Base-by-base conservation (phyloP, 2,113 vertebrate species). In the Labrus mixtus region DNA sequence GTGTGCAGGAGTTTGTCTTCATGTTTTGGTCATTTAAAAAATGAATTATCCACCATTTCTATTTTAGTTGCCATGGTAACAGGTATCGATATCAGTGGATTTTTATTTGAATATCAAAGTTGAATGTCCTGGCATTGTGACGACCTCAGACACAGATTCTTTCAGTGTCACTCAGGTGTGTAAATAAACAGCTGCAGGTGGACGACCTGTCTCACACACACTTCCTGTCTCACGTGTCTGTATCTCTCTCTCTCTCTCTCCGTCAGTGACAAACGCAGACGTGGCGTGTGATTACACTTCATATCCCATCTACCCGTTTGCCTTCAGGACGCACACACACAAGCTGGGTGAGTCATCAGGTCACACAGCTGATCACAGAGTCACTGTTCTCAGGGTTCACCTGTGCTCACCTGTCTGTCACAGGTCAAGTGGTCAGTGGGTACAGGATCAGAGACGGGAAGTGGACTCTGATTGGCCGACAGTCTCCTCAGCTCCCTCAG, bases 241-340 rank as follows among this genome's bases (percentile, higher is more conserved):
- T 48, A 7, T 6, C 23, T 7, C 9, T 6, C 78, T 66, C 67
- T 87, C n/a, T n/a, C n/a, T n/a, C n/a, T n/a, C 39, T 83, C 84
- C 80, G 46, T 74, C 89, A 98, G 97, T 94, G 65, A 96, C 97
- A 67, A 93, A 99, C 88, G 95, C 97, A 81, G 97, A 99, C 91
- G 94, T 98, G 59, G 96, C 97, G 54, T 99, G 98, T 84, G 91
- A 92, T 65, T 99, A 97, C 87, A 90, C 86, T 51, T 97, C 94
- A 8, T 95, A 94, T 83, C 95, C 96, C 54, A 98, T 99, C 93
- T 96, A 98, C 82, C 95, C 97, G 0, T 99, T 99, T 94, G 97
- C 97, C 90, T 99, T 97, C 84, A 95, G 98, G 94, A 97, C 98
- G 59, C 98, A 99, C 87, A 99, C 98, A 22, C 97, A 99, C 76